Conservation (phyloP, 2,888 invertebrate genomes). For the Herminia tarsipennalis region DNA sequence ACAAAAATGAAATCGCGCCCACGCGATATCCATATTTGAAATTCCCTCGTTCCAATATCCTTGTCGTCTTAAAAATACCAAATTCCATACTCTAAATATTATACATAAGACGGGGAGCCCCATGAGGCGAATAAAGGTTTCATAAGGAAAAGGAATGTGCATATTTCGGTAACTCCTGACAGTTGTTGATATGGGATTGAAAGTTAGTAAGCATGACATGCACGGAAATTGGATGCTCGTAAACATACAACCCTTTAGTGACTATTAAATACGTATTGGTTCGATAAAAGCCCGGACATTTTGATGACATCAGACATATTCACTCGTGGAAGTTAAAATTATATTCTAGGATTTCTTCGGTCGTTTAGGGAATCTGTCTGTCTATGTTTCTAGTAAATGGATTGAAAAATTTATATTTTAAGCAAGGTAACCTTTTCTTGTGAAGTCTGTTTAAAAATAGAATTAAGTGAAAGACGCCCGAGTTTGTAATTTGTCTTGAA, state of each 20-base stretch:
- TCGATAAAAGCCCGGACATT: constrained; percentile 9
- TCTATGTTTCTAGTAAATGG: neutral
- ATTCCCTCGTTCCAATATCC: constrained; percentile 13
- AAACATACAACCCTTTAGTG: constrained; percentile 39
- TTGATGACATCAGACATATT: constrained; percentile 19
- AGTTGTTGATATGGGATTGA: constrained; percentile 36
- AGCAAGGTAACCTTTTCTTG: constrained; percentile 6
- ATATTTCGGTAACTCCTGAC: constrained; percentile 30
- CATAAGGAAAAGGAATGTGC: constrained; percentile 31
- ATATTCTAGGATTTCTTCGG: neutral
- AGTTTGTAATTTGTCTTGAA: constrained; percentile 49
- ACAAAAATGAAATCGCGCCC: constrained; percentile 7
- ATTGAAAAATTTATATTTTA: constrained; percentile 4
- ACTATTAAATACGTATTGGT: constrained; percentile 18
- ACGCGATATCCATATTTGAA: constrained; percentile 12
- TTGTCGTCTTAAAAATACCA: constrained; percentile 30
- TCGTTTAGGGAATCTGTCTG: too few relatives aligned
- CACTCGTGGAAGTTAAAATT: neutral
- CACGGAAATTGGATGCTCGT: constrained; percentile 44
- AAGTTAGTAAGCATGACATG: constrained; percentile 27
- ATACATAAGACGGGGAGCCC: constrained; percentile 32
- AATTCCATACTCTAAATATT: constrained; percentile 20
- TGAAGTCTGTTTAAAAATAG: constrained; percentile 6
- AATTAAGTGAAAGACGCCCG: constrained; percentile 23
- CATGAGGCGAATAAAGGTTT: constrained; percentile 34